phyloP scores from a whole-genome alignment of 2,888 invertebrate genomes.

The Trissolcus brochymenae region DNA sequence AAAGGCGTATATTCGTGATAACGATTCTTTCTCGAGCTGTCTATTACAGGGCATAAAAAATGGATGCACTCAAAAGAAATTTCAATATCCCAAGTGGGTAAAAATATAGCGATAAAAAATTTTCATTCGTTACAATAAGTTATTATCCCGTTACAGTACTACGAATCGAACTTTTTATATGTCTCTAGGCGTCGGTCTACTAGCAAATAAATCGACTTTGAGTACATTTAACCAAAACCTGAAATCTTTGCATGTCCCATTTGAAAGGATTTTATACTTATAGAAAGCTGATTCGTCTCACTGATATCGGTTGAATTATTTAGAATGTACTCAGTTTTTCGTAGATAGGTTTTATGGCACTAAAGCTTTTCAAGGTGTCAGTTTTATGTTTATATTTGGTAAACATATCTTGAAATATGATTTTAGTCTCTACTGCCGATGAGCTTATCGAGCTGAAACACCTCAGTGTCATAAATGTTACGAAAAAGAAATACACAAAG shows the following conservation, averaged over 20 bases:
- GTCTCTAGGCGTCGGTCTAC: background rate
- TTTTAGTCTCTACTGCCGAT: slow-evolving; percentile 1
- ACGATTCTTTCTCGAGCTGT: no score
- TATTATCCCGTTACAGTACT: no score
- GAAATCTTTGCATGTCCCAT: slow-evolving; percentile 3
- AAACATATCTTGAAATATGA: slow-evolving; percentile 6
- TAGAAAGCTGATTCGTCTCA: slow-evolving; percentile 5
- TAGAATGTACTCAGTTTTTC: slow-evolving; percentile 4
- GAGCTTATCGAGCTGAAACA: slow-evolving; percentile 1
- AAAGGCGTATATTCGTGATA: no score
- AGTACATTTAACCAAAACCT: background rate
- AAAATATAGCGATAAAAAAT: no score
- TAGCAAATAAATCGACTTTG: slow-evolving; percentile 1
- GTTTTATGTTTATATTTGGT: slow-evolving; percentile 7
- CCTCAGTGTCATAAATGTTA: background rate
- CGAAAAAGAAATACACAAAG: background rate
- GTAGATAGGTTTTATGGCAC: slow-evolving; percentile 5
- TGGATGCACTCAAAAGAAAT: no score
- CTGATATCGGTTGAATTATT: slow-evolving; percentile 5
- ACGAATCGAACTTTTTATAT: background rate
- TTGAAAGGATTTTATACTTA: slow-evolving; percentile 5
- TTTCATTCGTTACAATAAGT: no score
- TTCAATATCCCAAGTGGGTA: no score
- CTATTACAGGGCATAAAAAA: no score
- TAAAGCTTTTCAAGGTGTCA: slow-evolving; percentile 2